Evolutionary conservation across 2,113 vertebrate genomes (phyloP), one percentile per base, ranked within the genome.

Genomic region (Heteronetta atricapilla): DNA sequence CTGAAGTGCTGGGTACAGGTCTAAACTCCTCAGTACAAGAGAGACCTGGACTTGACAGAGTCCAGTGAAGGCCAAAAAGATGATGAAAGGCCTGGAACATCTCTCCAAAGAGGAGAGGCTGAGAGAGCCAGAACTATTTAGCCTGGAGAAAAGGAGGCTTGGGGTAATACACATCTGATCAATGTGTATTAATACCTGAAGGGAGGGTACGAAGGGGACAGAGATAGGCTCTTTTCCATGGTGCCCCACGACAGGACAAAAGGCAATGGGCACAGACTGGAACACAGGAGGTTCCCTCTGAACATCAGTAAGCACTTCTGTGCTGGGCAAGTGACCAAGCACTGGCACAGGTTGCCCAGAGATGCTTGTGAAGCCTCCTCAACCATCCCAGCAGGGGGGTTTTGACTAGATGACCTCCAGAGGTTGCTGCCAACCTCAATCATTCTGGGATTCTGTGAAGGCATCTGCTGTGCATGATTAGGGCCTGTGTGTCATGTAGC

Each of bases 381-480:
- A 40, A 40, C 40, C 40, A 40, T 13, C 40, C 40, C 40, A 40
- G 40, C 40, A 13, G 9, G 2, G 2, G 0, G 0, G 2, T 1
- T 62, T 46, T 48, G 14, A 29, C 22, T 19, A 48, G 34, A 33
- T 56, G 73, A 48, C 15, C 13, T 55, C 29, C 29, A 52, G 53
- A 80, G 21, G 38, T 40, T 11, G 6, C 4, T 48, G 11, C 44
- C 68, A 33, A 2, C 7, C 55, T 77, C 28, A 79, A 2, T 7
- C 29, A 1, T 63, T 62, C 25, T 66, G 10, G 1, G 2, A 13
- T 48, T 29, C 79, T 40, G 17, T 44, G n/a, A 42, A 76, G 29
- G 56, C 62, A 38, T 10, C 44, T 86, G 29, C 34, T 1, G 0
- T 42, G 6, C 20, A 0, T 23, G 18, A 22, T 42, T 44, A 40